phyloP scores from a whole-genome alignment of 2,888 invertebrate species.

The Zele albiditarsus region DNA sequence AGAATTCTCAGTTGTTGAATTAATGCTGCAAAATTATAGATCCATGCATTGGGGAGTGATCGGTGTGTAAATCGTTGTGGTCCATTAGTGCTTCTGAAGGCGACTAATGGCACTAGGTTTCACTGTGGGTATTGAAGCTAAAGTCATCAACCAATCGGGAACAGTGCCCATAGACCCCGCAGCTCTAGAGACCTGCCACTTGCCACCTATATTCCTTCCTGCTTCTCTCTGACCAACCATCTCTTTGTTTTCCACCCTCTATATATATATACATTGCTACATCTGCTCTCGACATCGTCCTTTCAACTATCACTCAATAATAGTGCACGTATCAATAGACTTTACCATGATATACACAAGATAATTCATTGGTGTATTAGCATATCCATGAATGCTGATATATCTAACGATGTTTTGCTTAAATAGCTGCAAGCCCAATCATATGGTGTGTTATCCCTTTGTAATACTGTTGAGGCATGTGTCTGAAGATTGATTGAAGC shows the following conservation, averaged over 20 bases:
- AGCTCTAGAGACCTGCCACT: slow-evolving; percentile 23
- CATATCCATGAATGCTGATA: slow-evolving; percentile 38
- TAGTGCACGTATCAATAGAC: slow-evolving; percentile 38
- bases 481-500: background rate
- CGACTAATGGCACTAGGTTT: slow-evolving; percentile 41
- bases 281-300: slow-evolving; percentile 13
- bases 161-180: slow-evolving; percentile 27
- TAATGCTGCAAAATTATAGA: slow-evolving; percentile 42
- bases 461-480: background rate
- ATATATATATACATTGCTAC: slow-evolving; percentile 17
- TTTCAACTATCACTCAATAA: slow-evolving; percentile 41
- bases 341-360: slow-evolving; percentile 35
- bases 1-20: slow-evolving; percentile 25
- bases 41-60: slow-evolving; percentile 31
- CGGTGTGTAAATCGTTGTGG: slow-evolving; percentile 43
- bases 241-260: slow-evolving; percentile 15
- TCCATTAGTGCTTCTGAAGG: slow-evolving; percentile 44
- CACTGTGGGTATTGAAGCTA: slow-evolving; percentile 40
- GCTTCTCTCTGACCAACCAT: slow-evolving; percentile 2
- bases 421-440: slow-evolving; percentile 10
- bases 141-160: slow-evolving; percentile 39
- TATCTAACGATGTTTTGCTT: slow-evolving; percentile 23
- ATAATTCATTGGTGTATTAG: slow-evolving; percentile 34
- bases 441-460: slow-evolving; percentile 22
- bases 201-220: slow-evolving; percentile 15